Base-by-base conservation (phyloP, 1,140 invertebrate species). In the Lordiphosa mommai region DNA sequence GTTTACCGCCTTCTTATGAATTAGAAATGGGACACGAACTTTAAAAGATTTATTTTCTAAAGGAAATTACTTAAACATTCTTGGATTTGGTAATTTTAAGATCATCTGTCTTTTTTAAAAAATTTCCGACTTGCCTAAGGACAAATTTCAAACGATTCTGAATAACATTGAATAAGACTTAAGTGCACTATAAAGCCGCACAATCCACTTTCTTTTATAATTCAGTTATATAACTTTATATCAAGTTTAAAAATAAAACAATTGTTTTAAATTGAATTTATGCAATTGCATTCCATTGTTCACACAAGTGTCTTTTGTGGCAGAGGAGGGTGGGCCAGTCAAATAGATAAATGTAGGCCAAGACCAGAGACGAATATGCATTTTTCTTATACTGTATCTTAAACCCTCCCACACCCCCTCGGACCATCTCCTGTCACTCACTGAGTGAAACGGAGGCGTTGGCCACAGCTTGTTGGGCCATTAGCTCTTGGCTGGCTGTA, bases 291-390 rank as follows among this genome's bases (percentile, higher is more conserved):
- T 43, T 27, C 40, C 40, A 43, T 43, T 43, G 40, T 43, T 43
- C 17, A 17, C 12, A 23, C 10, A 13, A 13, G 3, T 41, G 40
- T 23, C 9, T n/a, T 23, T 2, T 10, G 20, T 17, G 40, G 6
- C 20, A 5, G 37, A 5, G 3, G 5, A 6, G 17, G 40, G 33
- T 38, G 65, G 23, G 36, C 32, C 41, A 41, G 17, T 60, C 65
- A 34, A 57, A 33, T 60, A 60, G 55, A 68, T 48, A 67, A 68
- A 68, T 68, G 65, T 68, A 68, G 65, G 65, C 64, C 65, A 68
- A 68, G 65, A 68, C 56, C 65, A 60, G 23, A 66, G 46, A 50
- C 61, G 61, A 58, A 66, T 66, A 66, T 66, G 63, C 63, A 57
- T 46, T 66, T 57, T 50, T 52, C 44, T 44, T 49, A 23, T 23